Percentiles rank a stretch among this genome's conserved stretches.
phyloP scores from a whole-genome alignment of 2,797 vertebrate genomes.

The Myotis daubentonii region DNA sequence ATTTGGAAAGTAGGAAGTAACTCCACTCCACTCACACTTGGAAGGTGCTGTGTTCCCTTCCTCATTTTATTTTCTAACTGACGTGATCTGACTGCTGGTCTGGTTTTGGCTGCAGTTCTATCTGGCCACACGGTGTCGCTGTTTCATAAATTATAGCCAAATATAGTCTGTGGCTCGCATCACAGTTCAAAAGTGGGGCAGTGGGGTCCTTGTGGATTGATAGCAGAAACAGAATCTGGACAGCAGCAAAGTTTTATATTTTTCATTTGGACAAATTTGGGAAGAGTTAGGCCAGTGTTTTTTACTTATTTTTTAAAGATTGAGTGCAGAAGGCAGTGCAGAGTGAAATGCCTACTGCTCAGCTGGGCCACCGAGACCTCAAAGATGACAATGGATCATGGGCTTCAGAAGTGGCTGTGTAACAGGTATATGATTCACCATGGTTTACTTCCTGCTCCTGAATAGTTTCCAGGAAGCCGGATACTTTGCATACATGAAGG shows the following conservation, averaged over 20 bases:
- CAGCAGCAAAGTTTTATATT: neutral
- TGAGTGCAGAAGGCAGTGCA: neutral
- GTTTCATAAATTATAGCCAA: neutral
- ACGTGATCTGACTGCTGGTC: rapidly evolving
- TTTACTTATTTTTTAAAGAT: neutral
- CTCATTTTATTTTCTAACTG: neutral
- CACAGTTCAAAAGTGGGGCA: neutral
- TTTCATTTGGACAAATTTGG: neutral
- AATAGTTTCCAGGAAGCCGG: neutral
- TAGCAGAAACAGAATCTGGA: neutral
- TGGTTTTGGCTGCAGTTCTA: neutral
- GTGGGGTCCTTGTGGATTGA: neutral
- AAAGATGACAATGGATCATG: neutral
- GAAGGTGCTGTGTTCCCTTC: neutral
- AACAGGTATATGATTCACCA: neutral
- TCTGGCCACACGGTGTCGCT: conserved; percentile 54
- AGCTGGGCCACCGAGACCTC: neutral
- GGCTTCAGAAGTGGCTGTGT: neutral
- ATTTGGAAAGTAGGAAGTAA: neutral
- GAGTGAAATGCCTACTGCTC: neutral
- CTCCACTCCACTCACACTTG: neutral
- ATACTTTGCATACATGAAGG: neutral
- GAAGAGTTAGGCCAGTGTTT: neutral
- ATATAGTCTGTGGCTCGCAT: rapidly evolving
- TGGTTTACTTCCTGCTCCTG: neutral